Evolutionary conservation across 2,113 vertebrate species (phyloP).

Genomic region (Prinia subflava): DNA sequence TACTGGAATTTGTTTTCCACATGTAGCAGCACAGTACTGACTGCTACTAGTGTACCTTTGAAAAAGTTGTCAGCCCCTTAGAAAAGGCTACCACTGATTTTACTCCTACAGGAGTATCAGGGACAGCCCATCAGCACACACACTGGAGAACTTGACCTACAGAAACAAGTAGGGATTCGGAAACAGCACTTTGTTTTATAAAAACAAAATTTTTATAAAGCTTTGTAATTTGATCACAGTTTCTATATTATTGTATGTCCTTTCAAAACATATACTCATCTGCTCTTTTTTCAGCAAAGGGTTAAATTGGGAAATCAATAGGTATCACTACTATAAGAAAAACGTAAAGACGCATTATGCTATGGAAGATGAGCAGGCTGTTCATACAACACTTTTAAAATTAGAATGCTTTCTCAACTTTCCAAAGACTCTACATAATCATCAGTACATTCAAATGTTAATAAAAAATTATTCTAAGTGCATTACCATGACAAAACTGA

Average conservation of each 20-base stretch:
- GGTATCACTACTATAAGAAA: not conserved
- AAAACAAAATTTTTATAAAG: not conserved
- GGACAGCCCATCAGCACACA: not conserved
- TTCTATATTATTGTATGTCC: not conserved
- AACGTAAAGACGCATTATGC: not conserved
- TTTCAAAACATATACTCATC: not conserved
- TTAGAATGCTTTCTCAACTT: not conserved
- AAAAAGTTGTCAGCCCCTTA: not conserved
- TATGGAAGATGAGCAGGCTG: not conserved
- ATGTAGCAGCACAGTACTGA: not conserved
- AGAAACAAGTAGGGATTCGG: not conserved
- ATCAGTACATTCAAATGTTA: not conserved
- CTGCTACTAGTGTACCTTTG: not conserved
- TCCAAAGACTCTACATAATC: not conserved
- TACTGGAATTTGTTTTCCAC: not conserved
- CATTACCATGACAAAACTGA: slow-evolving; percentile 46
- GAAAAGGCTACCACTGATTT: not conserved
- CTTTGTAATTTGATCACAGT: not conserved
- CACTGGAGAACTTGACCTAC: not conserved
- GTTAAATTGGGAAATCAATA: not conserved
- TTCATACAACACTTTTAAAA: not conserved
- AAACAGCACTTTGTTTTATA: too few species aligned
- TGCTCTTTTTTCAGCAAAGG: not conserved
- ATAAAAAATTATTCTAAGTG: not conserved
- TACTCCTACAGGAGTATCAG: too few species aligned